Conservation (phyloP, 2,888 invertebrate species). For the Amblyjoppa proteus region DNA sequence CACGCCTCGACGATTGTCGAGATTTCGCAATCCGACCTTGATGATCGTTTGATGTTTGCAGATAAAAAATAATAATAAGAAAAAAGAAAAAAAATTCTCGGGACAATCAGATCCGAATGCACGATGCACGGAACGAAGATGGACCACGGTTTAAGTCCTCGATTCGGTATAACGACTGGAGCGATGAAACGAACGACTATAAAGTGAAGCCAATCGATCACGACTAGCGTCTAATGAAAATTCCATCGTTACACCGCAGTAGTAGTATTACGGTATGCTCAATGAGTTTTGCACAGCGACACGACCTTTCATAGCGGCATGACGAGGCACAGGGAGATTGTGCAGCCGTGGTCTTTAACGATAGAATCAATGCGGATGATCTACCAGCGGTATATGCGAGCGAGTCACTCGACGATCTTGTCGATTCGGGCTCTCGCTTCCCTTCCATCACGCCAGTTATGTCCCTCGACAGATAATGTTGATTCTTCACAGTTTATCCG, state of each 20-base stretch:
- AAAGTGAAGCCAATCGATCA: conserved; percentile 63
- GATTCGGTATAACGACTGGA: conserved; percentile 11
- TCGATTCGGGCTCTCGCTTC: conserved; percentile 60
- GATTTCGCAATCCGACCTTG: conserved; percentile 63
- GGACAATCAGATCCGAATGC: conserved; percentile 41
- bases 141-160: conserved; percentile 16
- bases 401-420: conserved; percentile 52
- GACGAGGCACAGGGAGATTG: conserved; percentile 61
- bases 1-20: conserved; percentile 36
- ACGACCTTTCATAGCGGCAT: conserved; percentile 66
- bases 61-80: conserved; percentile 24
- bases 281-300: conserved; percentile 62
- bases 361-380: conserved; percentile 66
- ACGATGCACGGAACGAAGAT: background rate
- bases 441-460: conserved; percentile 58
- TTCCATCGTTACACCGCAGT: conserved; percentile 47
- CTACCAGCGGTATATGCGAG: conserved; percentile 38
- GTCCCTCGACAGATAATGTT: background rate
- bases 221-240: conserved; percentile 62
- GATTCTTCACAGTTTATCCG: background rate
- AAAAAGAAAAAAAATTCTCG: conserved; percentile 23
- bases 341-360: conserved; percentile 64
- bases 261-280: conserved; percentile 59
- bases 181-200: background rate
- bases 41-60: conserved; percentile 19